Evolutionary conservation across 1,140 invertebrate genomes (phyloP), one percentile per base, ranked within the genome.

Genomic region (Homalodisca vitripennis): DNA sequence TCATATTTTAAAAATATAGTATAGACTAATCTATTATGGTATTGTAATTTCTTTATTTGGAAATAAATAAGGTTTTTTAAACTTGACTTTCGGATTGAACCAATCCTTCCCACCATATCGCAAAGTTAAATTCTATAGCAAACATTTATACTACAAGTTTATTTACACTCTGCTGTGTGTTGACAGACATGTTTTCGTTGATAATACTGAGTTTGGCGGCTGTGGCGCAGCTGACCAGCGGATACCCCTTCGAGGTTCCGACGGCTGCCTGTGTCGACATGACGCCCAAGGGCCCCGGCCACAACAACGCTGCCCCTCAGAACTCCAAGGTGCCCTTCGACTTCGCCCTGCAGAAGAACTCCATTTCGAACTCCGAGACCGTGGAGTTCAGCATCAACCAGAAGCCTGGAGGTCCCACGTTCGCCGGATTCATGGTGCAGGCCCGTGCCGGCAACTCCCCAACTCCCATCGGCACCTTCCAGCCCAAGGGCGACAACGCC

Each of bases 261-360:
- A 13, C 24, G 2, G 12, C 55, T 6, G 55, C 55, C 3, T 60
- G 55, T n/a, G 55, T 60, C 6, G 55, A 60, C 55, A 60, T 60
- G 55, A 60, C 24, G 24, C 55, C 55, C n/a, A 60, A 60, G 55
- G 55, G 55, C 10, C 55, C 55, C 6, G 55, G 55, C 27, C 55
- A 60, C 55, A 60, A 60, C 26, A 24, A 30, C n/a, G 22, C 24
- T 3, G 24, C 55, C 2, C 22, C 55, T 10, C 55, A 60, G 27
- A 60, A 60, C 55, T 60, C 55, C 55, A 60, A 60, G 55, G 24
- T 60, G 3, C 55, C 55, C 24, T 60, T 22, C n/a, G 26, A 60
- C 26, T 60, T 60, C n/a, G 14, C 55, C 26, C 6, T 60, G 22
- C 22, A 60, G 10, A 13, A 24, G 14, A 6, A 3, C 22, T 27